Conservation (phyloP, 2,797 vertebrate genomes). For the Lacerta bilineata region DNA sequence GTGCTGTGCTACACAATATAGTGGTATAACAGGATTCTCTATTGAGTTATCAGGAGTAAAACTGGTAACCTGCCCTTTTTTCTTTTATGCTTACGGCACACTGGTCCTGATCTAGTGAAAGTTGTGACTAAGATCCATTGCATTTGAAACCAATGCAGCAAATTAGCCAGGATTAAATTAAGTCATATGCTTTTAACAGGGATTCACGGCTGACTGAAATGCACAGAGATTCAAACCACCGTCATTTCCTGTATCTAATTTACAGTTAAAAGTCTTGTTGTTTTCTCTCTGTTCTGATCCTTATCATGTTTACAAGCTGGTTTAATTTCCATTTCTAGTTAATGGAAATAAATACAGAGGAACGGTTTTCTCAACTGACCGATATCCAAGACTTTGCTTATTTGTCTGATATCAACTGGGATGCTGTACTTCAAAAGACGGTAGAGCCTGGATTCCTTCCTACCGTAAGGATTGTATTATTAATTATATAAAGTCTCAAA, state of each 20-base stretch:
- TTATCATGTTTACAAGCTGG: neutral
- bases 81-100: neutral
- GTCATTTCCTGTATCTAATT: neutral
- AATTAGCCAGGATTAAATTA: neutral
- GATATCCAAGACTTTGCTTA: constrained; percentile 89
- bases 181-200: neutral
- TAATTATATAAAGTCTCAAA: neutral
- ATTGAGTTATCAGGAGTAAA: neutral
- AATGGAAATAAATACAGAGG: constrained; percentile 88
- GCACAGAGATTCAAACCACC: neutral
- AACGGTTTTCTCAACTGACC: constrained; percentile 89
- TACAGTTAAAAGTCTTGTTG: neutral
- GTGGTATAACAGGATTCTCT: neutral
- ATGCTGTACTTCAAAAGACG: constrained; percentile 91
- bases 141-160: neutral
- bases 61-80: neutral
- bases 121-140: neutral
- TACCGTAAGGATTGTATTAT: constrained; percentile 82
- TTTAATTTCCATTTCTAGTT: constrained; percentile 80
- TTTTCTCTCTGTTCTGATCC: neutral
- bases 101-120: neutral
- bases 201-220: neutral
- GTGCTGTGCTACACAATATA: neutral
- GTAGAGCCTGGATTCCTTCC: constrained; percentile 92
- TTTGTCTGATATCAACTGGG: constrained; percentile 92